These are phyloP conservation scores for Schizaphis graminum DNA, from an alignment of 2,888 invertebrate species.

Conservation along the genomic window DNA sequence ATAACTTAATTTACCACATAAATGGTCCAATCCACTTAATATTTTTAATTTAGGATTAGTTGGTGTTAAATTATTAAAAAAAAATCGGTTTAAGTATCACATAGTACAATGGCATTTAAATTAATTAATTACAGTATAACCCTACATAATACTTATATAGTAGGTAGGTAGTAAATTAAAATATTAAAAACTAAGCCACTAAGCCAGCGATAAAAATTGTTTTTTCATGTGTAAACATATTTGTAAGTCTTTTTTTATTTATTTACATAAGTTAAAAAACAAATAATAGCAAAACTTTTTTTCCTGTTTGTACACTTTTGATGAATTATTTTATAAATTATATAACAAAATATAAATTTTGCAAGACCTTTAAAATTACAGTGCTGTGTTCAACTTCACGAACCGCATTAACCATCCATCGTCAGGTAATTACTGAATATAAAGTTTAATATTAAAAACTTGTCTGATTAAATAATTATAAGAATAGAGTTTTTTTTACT, in stretches of 20 bases:
- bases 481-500: neutral
- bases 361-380: neutral
- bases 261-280: slow-evolving; percentile 9
- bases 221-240: neutral
- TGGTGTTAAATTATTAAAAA: neutral
- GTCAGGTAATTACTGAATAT: neutral
- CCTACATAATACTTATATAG: neutral
- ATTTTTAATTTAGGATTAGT: neutral
- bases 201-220: neutral
- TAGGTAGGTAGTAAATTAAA: neutral
- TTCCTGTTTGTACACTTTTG: neutral
- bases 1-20: neutral
- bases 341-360: neutral
- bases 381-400: neutral
- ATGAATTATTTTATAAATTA: slow-evolving; percentile 20
- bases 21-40: neutral
- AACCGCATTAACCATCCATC: neutral
- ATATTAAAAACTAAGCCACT: slow-evolving; percentile 7
- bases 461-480: neutral
- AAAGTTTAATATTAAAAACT: neutral
- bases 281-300: slow-evolving; percentile 22
- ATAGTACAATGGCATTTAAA: neutral
- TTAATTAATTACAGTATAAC: neutral
- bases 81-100: neutral
- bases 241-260: neutral